These are phyloP conservation scores for Zeus faber DNA, from an alignment of 2,113 vertebrate species.

Conservation along the genomic window DNA sequence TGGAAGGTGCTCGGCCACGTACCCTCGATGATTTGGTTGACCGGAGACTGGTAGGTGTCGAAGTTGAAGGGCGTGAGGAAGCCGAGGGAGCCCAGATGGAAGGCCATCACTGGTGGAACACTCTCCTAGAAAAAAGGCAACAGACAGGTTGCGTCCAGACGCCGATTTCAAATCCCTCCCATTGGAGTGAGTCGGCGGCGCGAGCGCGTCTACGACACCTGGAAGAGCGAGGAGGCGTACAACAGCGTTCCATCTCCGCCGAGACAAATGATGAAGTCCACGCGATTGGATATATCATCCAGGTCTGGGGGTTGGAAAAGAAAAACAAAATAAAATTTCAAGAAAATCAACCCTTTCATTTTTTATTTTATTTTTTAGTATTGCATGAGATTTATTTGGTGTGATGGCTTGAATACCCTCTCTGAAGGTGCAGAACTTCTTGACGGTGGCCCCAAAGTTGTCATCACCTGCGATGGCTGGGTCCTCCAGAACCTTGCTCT, in stretches of 20 bases:
- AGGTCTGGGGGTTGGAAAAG: conserved; percentile 76
- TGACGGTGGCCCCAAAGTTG: conserved; percentile 85
- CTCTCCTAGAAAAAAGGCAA: conserved; percentile 75
- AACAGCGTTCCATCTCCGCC: conserved; percentile 80
- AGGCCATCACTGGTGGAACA: conserved; percentile 82
- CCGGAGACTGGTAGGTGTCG: conserved; percentile 76
- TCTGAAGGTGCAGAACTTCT: conserved; percentile 94
- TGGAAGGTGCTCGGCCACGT: conserved; percentile 5
- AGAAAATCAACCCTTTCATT: too few relatives aligned
- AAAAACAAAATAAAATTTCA: too few relatives aligned
- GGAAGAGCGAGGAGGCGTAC: conserved; percentile 81
- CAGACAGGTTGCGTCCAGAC: too few relatives aligned
- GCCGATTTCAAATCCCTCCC: too few relatives aligned
- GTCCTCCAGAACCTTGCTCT: conserved; percentile 93
- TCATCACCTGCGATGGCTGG: conserved; percentile 86
- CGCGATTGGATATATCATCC: conserved; percentile 77
- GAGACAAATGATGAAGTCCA: conserved; percentile 82
- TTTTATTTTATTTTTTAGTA: too few relatives aligned
- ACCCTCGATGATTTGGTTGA: conserved; percentile 81
- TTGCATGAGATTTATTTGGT: not conserved
- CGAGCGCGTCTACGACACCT: conserved; percentile 70
- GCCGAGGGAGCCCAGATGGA: conserved; percentile 79
- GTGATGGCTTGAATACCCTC: conserved; percentile 75
- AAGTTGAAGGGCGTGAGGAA: conserved; percentile 82
- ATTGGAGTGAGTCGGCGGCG: too few relatives aligned